Evolutionary conservation across 2,888 invertebrate species (phyloP).

Genomic region (Spisula solida): DNA sequence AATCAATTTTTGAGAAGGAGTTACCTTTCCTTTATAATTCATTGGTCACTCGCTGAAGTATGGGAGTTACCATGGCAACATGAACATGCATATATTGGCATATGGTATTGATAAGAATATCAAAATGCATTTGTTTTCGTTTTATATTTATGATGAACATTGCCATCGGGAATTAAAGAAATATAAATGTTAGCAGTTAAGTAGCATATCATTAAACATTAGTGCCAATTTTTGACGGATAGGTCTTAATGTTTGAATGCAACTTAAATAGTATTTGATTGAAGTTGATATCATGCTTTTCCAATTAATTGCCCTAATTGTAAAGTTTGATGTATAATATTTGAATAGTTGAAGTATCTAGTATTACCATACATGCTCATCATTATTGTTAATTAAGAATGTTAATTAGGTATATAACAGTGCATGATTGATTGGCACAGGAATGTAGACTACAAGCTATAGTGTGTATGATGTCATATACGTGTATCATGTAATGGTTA

Average conservation of each 20-base stretch:
- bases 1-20: too few species aligned
- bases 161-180: neutral
- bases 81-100: conserved; percentile 40
- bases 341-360: neutral
- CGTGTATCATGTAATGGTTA: neutral
- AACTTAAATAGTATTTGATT: neutral
- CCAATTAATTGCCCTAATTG: neutral
- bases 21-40: neutral
- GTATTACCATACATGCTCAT: neutral
- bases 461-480: neutral
- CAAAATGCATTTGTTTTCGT: neutral
- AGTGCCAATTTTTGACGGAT: too few species aligned
- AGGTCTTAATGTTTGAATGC: too few species aligned
- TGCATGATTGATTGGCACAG: neutral
- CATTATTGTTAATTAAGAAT: conserved; percentile 7
- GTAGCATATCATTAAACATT: too few species aligned
- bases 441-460: neutral
- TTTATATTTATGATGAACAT: neutral
- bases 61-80: conserved; percentile 48
- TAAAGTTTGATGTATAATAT: neutral
- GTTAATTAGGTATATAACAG: conserved; percentile 18
- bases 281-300: neutral
- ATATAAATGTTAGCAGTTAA: neutral
- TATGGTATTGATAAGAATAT: conserved; percentile 28
- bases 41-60: conserved; percentile 49